These are phyloP conservation scores for Eupithecia vulgata DNA, from an alignment of 2,888 invertebrate genomes.

Conservation along the genomic window DNA sequence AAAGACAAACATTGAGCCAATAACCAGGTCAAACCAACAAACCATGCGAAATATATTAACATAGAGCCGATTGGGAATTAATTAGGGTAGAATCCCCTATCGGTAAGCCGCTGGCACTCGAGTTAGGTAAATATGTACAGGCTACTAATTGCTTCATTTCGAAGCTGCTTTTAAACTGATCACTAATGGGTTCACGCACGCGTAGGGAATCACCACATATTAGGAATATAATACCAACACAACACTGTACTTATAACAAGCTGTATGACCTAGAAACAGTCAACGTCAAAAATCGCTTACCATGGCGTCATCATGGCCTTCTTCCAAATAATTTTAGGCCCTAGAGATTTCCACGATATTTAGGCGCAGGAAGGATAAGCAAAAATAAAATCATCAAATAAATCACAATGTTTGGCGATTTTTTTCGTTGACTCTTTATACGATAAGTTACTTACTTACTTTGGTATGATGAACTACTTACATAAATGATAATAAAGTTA, in stretches of 20 bases:
- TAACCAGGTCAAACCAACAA: not conserved
- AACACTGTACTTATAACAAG: not conserved
- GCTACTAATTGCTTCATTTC: conserved; percentile 30
- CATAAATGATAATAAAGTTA: too few relatives aligned
- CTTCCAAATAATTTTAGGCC: not conserved
- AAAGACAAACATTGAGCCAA: not conserved
- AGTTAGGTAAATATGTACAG: conserved; percentile 17
- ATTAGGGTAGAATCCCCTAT: conserved; percentile 20
- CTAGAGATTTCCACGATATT: not conserved
- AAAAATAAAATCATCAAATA: not conserved
- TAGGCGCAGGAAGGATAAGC: not conserved
- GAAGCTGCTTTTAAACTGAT: conserved; percentile 19
- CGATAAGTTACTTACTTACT: not conserved
- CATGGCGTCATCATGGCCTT: not conserved
- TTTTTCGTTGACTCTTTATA: not conserved
- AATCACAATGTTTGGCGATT: not conserved
- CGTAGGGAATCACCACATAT: not conserved
- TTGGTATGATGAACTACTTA: not conserved
- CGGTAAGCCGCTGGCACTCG: conserved; percentile 16
- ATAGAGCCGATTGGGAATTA: conserved; percentile 12
- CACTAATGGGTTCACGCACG: conserved; percentile 10
- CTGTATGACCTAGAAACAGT: not conserved
- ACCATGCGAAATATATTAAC: conserved; percentile 8
- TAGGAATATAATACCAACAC: not conserved
- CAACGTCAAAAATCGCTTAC: not conserved